Percentiles rank a stretch among this genome's conserved stretches.
Evolutionary conservation across 2,888 invertebrate genomes (phyloP).

Genomic region (Myathropa florea): DNA sequence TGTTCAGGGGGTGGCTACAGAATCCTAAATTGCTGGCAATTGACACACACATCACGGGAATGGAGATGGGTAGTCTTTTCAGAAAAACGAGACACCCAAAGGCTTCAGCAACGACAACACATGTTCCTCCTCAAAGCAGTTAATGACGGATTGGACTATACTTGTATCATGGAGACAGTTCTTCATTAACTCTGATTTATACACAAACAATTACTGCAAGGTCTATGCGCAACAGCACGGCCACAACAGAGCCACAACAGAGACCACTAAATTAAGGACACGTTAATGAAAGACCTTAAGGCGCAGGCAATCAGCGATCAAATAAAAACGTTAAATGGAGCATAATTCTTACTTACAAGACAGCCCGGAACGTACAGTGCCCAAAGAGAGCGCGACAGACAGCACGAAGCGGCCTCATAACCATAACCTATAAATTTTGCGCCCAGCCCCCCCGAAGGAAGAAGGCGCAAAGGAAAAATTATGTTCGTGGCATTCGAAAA

Average conservation of each 20-base stretch:
- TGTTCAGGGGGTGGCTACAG: conserved; percentile 11
- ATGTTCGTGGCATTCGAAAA: conserved; percentile 66
- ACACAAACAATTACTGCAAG: conserved; percentile 46
- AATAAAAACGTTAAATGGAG: conserved; percentile 73
- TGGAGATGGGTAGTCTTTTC: conserved; percentile 4
- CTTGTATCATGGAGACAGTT: conserved; percentile 50
- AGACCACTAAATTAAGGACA: conserved; percentile 60
- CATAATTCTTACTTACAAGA: conserved; percentile 73
- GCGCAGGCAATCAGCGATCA: conserved; percentile 72
- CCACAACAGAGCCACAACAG: background rate
- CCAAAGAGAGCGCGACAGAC: conserved; percentile 30
- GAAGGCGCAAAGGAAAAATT: conserved; percentile 63
- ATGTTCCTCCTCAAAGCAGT: conserved; percentile 31
- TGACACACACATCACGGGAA: conserved; percentile 70
- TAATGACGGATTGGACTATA: conserved; percentile 36
- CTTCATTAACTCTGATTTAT: conserved; percentile 57
- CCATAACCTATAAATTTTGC: conserved; percentile 69
- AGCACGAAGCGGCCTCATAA: conserved; percentile 49
- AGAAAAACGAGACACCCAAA: conserved; percentile 31
- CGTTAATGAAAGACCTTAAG: conserved; percentile 67
- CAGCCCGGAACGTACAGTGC: conserved; percentile 34
- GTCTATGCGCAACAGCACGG: conserved; percentile 11
- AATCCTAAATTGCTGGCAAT: conserved; percentile 70
- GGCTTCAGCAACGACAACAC: conserved; percentile 32
- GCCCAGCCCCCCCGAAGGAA: conserved; percentile 42